phyloP scores from a whole-genome alignment of 2,888 invertebrate genomes.

The Callimorpha dominula region DNA sequence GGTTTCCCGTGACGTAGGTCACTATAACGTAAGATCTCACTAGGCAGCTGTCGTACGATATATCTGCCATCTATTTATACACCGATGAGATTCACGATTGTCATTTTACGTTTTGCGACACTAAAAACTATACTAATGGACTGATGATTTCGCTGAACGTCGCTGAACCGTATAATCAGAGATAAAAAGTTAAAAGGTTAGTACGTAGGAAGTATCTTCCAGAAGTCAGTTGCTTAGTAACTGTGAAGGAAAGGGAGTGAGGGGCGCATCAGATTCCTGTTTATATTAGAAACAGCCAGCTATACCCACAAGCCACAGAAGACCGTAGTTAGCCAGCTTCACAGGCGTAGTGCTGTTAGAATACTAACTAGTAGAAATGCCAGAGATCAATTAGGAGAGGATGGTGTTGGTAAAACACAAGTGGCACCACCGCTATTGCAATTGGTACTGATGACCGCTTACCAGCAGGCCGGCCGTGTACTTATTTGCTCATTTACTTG shows the following conservation, averaged over 20 bases:
- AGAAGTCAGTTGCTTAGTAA: not conserved
- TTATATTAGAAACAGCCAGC: not conserved
- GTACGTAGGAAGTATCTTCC: not conserved
- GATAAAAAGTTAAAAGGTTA: not conserved
- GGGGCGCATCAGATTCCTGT: not conserved
- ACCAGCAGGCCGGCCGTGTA: too few species aligned
- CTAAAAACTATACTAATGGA: conserved; percentile 9
- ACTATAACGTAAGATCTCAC: conserved; percentile 12
- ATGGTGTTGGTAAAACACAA: too few species aligned
- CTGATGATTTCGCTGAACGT: not conserved
- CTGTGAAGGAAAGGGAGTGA: not conserved
- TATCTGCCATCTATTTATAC: conserved; percentile 43
- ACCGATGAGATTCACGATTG: conserved; percentile 48
- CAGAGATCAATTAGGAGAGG: not conserved
- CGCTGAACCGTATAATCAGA: not conserved
- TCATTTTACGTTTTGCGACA: conserved; percentile 40
- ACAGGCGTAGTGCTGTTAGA: not conserved
- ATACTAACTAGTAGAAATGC: not conserved
- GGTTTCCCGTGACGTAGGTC: conserved; percentile 12
- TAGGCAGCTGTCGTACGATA: conserved; percentile 42
- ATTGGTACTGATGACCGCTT: too few species aligned
- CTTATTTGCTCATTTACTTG: too few species aligned
- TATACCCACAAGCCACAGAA: not conserved
- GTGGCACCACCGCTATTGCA: too few species aligned
- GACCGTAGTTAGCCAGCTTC: not conserved